phyloP scores from a whole-genome alignment of 1,140 invertebrate genomes.

The Diorhabda sublineata region DNA sequence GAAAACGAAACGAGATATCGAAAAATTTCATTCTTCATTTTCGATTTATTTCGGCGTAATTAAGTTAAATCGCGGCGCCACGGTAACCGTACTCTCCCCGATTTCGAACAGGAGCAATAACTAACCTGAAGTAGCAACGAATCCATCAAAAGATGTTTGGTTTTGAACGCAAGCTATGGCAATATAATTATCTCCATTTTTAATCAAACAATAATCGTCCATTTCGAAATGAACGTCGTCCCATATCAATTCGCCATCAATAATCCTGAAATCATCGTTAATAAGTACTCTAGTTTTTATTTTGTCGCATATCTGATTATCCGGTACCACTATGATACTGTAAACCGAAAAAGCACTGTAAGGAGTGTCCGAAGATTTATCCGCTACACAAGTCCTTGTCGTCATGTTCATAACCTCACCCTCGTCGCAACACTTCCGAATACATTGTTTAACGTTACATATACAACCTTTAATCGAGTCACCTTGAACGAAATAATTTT shows the following conservation, averaged over 20 bases:
- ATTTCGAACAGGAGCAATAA: not conserved
- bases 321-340: slow-evolving; percentile 21
- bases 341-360: not conserved
- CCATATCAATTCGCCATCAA: slow-evolving; percentile 18
- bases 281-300: slow-evolving; percentile 12
- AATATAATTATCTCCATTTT: slow-evolving; percentile 1
- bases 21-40: too few species aligned
- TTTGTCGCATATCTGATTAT: slow-evolving; percentile 19
- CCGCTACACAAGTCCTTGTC: slow-evolving; percentile 6
- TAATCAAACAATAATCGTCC: slow-evolving; percentile 19
- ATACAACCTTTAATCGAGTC: slow-evolving; percentile 23
- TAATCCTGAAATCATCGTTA: slow-evolving; percentile 9
- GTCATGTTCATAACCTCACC: slow-evolving; percentile 18
- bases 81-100: too few species aligned
- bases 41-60: too few species aligned
- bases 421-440: slow-evolving; percentile 26
- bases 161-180: slow-evolving; percentile 18
- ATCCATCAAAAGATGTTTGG: not conserved
- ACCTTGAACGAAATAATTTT: slow-evolving; percentile 21
- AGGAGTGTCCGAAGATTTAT: not conserved
- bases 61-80: too few species aligned
- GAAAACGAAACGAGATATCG: too few species aligned
- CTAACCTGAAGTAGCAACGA: slow-evolving; percentile 14
- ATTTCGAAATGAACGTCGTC: slow-evolving; percentile 1
- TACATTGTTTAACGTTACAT: slow-evolving; percentile 25